phyloP scores from a whole-genome alignment of 2,113 vertebrate species.

The Herpailurus yagouaroundi region DNA sequence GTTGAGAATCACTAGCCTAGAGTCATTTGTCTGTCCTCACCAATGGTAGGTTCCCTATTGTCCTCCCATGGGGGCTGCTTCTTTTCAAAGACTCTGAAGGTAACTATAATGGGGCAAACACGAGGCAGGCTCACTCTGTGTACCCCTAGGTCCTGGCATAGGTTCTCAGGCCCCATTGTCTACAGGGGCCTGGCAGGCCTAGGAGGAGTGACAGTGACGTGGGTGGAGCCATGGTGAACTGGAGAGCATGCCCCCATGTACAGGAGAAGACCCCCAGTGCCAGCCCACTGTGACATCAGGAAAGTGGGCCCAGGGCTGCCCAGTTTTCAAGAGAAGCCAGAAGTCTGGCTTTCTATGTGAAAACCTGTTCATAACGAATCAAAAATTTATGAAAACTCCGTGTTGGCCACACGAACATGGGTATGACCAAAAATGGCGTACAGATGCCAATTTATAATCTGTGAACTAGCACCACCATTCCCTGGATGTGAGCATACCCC shows the following conservation, averaged over 20 bases:
- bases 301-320: neutral
- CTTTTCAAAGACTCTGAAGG: neutral
- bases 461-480: neutral
- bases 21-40: neutral
- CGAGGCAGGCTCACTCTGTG: neutral
- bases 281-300: neutral
- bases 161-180: neutral
- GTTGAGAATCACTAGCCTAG: neutral
- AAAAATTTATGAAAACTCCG: neutral
- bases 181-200: neutral
- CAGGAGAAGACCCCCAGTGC: accelerated
- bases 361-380: neutral
- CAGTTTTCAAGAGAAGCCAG: neutral
- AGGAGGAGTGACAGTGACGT: accelerated
- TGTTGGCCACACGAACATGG: neutral
- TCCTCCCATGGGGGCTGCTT: neutral
- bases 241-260: too few relatives aligned
- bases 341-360: neutral
- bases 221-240: neutral
- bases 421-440: neutral
- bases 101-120: neutral
- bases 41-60: neutral
- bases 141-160: accelerated
- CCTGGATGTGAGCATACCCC: neutral
- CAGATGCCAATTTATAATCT: neutral